phyloP scores from a whole-genome alignment of 2,113 vertebrate genomes.

The Heterocephalus glaber region DNA sequence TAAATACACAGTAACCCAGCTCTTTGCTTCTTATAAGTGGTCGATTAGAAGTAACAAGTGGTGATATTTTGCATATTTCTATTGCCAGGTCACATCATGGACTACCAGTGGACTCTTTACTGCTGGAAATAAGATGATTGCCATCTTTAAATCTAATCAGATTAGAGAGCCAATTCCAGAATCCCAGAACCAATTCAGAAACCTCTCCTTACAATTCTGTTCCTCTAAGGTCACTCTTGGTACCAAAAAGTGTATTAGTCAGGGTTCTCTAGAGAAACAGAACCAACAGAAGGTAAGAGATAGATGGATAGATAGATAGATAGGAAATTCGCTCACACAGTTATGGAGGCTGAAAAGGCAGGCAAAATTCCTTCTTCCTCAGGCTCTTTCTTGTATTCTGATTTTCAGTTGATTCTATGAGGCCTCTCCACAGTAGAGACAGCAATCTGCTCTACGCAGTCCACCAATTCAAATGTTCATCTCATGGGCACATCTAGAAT shows the following conservation, averaged over 20 bases:
- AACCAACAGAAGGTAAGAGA: background rate
- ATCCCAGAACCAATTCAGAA: background rate
- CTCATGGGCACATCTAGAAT: background rate
- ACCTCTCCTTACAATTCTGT: background rate
- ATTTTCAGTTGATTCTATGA: background rate
- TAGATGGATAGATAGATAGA: background rate
- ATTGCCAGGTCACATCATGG: background rate
- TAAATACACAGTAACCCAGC: background rate
- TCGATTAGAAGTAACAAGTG: background rate
- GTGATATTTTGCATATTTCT: background rate
- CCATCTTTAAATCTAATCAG: background rate
- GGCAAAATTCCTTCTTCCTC: background rate
- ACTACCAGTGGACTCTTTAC: background rate
- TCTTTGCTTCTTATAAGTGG: background rate
- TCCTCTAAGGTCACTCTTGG: background rate
- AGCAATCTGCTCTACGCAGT: background rate
- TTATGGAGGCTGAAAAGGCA: background rate
- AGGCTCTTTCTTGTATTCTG: constrained; percentile 4
- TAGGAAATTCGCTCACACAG: background rate
- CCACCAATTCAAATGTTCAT: background rate
- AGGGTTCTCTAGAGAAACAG: background rate
- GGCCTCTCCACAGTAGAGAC: background rate
- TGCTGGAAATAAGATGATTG: background rate
- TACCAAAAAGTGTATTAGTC: background rate
- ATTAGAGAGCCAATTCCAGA: background rate